These are phyloP conservation scores for Coecobrya sp. DNA, from an alignment of 2,888 invertebrate genomes.

Conservation along the genomic window DNA sequence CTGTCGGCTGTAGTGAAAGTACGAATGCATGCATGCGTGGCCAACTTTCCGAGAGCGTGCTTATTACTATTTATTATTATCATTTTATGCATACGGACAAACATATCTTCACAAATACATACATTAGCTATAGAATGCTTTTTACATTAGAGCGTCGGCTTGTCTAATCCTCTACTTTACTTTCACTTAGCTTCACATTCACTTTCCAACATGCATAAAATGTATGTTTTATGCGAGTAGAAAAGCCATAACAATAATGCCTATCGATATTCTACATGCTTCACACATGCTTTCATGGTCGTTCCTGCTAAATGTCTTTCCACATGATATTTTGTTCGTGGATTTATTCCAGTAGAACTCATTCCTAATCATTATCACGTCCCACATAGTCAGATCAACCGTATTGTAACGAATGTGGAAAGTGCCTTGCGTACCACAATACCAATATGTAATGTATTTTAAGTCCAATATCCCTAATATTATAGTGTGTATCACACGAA, in stretches of 20 bases:
- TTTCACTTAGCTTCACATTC: constrained; percentile 42
- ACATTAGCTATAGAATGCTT: constrained; percentile 27
- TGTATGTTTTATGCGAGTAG: background rate
- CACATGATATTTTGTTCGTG: constrained; percentile 27
- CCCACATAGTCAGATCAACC: constrained; percentile 41
- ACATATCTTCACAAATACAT: background rate
- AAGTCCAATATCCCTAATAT: too few relatives aligned
- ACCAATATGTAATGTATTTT: background rate
- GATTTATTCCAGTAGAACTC: constrained; percentile 31
- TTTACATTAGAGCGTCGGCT: background rate
- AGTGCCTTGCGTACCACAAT: background rate
- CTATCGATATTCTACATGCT: constrained; percentile 28
- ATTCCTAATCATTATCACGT: constrained; percentile 62
- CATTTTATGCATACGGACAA: background rate
- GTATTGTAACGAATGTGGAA: constrained; percentile 16
- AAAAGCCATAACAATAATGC: background rate
- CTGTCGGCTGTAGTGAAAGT: background rate
- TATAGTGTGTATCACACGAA: background rate
- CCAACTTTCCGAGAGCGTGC: background rate
- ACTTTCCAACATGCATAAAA: background rate
- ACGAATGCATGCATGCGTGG: background rate
- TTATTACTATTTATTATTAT: background rate
- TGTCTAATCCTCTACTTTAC: constrained; percentile 41
- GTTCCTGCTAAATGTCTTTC: background rate
- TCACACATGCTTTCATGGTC: constrained; percentile 27